Conservation (phyloP, 2,113 vertebrate species). For the Hyperopisus bebe region DNA sequence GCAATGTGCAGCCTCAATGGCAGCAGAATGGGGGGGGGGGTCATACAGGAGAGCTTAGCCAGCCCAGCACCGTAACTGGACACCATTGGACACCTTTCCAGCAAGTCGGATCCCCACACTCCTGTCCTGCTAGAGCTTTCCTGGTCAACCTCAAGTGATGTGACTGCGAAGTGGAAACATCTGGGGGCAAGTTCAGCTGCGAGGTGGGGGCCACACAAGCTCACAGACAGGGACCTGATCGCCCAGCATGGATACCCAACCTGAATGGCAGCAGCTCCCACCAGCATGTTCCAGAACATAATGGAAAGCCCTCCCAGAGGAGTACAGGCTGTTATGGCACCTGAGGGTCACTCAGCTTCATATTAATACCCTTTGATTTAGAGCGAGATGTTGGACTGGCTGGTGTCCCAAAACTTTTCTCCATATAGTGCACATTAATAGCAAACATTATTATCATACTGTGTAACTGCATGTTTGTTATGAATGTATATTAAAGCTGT, state of each 20-base stretch:
- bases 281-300: background rate
- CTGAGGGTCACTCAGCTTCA: background rate
- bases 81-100: background rate
- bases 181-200: background rate
- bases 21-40: background rate
- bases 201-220: background rate
- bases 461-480: background rate
- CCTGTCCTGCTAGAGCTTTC: too few relatives aligned
- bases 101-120: background rate
- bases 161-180: too few relatives aligned
- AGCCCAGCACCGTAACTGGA: background rate
- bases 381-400: background rate
- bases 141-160: too few relatives aligned
- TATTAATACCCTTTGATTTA: background rate
- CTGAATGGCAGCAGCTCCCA: background rate
- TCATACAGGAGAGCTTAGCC: background rate
- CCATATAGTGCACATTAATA: background rate
- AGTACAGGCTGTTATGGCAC: background rate
- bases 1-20: background rate
- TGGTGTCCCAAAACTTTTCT: background rate
- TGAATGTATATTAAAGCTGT: background rate
- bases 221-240: background rate
- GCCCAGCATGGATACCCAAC: too few relatives aligned
- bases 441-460: background rate
- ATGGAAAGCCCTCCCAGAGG: background rate